These are phyloP conservation scores for Polyergus mexicanus DNA, from an alignment of 1,140 invertebrate genomes.

Conservation along the genomic window DNA sequence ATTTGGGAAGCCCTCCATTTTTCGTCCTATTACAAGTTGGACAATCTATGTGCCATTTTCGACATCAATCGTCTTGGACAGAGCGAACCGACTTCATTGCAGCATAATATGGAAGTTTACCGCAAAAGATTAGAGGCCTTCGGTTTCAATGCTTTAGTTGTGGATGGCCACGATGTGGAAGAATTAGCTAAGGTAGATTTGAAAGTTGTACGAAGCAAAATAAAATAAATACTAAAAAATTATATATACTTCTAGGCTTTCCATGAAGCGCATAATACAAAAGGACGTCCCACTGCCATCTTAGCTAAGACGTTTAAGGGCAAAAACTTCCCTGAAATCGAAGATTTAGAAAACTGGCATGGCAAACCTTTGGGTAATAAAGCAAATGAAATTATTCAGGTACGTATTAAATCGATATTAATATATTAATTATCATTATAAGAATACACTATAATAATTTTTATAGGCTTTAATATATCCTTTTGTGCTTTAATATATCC, in stretches of 20 bases:
- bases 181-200: conserved; percentile 92
- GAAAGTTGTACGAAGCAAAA: neutral
- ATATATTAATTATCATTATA: conserved; percentile 35
- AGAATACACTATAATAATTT: conserved; percentile 13
- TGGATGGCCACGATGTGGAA: conserved; percentile 98
- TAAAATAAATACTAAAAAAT: conserved; percentile 9
- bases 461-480: conserved; percentile 10
- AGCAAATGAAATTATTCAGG: conserved; percentile 91
- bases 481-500: conserved; percentile 15
- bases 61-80: conserved; percentile 99
- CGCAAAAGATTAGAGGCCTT: conserved; percentile 96
- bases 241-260: conserved; percentile 88
- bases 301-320: conserved; percentile 99
- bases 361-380: conserved; percentile 97
- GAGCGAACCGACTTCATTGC: conserved; percentile 96
- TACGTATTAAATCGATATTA: conserved; percentile 73
- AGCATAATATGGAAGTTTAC: conserved; percentile 97
- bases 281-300: conserved; percentile 96
- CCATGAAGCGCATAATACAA: conserved; percentile 91
- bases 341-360: conserved; percentile 98
- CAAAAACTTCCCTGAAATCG: conserved; percentile 95
- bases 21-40: conserved; percentile 97
- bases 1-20: conserved; percentile 99
- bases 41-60: conserved; percentile 98
- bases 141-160: conserved; percentile 96